Evolutionary conservation across 37 sponge, comb jelly and placozoan genomes (phyloP).

Genomic region (Crambe crambe): DNA sequence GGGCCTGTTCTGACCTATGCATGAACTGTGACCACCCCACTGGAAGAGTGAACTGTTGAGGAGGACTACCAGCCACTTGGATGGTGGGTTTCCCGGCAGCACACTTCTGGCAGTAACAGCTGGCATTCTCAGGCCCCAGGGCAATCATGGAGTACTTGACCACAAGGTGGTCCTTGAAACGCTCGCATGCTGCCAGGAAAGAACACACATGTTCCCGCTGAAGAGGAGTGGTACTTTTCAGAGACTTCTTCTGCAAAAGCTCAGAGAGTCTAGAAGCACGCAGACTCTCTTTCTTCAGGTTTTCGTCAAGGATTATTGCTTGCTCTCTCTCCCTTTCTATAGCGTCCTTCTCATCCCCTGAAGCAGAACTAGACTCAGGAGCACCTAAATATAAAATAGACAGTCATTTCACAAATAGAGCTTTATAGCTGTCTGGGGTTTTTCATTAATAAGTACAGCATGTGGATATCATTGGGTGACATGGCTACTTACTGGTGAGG

Average conservation of each 20-base stretch:
- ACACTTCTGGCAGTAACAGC: slow-evolving; percentile 48
- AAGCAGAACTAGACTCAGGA: neutral
- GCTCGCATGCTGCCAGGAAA: slow-evolving; percentile 20
- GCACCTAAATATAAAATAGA: too few relatives aligned
- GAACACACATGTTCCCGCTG: slow-evolving; percentile 16
- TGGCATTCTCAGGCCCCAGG: slow-evolving; percentile 22
- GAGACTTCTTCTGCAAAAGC: slow-evolving; percentile 31
- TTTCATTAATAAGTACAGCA: too few relatives aligned
- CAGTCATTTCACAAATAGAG: neutral
- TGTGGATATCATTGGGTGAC: too few relatives aligned
- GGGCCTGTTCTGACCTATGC: too few relatives aligned
- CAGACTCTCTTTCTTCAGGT: slow-evolving; percentile 26
- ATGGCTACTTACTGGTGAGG: neutral
- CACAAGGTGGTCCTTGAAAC: slow-evolving; percentile 54
- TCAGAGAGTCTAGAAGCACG: slow-evolving; percentile 40
- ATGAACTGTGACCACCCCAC: slow-evolving; percentile 48
- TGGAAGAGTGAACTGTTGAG: slow-evolving; percentile 57
- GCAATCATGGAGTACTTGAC: slow-evolving; percentile 36
- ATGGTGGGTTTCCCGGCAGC: slow-evolving; percentile 32
- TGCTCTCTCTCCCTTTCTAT: slow-evolving; percentile 23
- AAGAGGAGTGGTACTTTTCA: neutral
- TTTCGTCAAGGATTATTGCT: slow-evolving; percentile 41
- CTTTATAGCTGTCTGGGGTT: neutral
- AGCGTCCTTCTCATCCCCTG: neutral
- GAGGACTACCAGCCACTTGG: slow-evolving; percentile 42